These are phyloP conservation scores for Gallinago jamesoni DNA, from an alignment of 2,113 vertebrate species.

Conservation along the genomic window DNA sequence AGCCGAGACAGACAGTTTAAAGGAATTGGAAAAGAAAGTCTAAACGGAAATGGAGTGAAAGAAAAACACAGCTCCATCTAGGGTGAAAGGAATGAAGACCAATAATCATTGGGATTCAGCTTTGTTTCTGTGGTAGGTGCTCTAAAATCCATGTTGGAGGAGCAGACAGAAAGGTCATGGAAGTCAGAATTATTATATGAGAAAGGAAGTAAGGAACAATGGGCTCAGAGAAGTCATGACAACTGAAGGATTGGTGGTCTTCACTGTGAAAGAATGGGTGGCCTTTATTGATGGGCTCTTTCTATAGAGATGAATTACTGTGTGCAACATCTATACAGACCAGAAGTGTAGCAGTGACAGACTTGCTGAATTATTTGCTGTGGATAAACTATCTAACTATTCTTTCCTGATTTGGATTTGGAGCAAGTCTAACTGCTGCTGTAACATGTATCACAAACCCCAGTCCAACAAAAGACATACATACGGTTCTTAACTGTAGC, in stretches of 20 bases:
- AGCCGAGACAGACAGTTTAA: neutral
- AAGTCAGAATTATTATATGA: slow-evolving; percentile 70
- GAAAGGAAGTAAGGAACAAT: slow-evolving; percentile 70
- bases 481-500: neutral
- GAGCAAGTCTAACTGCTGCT: neutral
- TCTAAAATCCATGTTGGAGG: slow-evolving; percentile 25
- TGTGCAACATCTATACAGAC: neutral
- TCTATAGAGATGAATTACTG: neutral
- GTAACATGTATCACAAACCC: neutral
- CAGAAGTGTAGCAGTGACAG: slow-evolving; percentile 14
- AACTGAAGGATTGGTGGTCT: slow-evolving; percentile 46
- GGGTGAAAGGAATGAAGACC: slow-evolving; percentile 9
- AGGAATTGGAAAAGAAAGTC: slow-evolving; percentile 24
- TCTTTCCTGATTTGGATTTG: neutral
- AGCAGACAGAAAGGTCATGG: slow-evolving; percentile 59
- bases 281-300: slow-evolving; percentile 27
- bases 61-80: slow-evolving; percentile 33
- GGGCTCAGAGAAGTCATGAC: neutral
- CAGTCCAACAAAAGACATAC: neutral
- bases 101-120: neutral
- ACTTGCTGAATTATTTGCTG: slow-evolving; percentile 5
- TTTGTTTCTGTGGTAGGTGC: slow-evolving; percentile 55
- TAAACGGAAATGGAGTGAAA: slow-evolving; percentile 32
- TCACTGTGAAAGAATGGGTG: slow-evolving; percentile 24
- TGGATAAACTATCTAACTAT: neutral